Base-by-base conservation (phyloP, 2,888 invertebrate genomes). In the Acanthosepion pharaonis region DNA sequence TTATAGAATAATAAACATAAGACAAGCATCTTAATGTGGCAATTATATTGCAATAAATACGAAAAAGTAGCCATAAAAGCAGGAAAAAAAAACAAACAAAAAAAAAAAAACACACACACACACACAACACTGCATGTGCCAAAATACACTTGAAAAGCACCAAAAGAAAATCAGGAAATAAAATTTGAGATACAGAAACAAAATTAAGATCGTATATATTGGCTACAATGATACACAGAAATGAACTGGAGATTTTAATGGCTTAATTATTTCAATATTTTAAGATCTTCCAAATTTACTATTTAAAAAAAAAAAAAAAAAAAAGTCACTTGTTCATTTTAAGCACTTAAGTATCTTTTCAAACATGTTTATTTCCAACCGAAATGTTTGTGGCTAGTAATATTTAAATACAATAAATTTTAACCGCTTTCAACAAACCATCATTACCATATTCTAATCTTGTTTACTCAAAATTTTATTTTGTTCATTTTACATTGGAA, bases 61-160 rank as follows among this genome's bases (percentile, higher is more conserved):
- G n/a, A n/a, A 78, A 78, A 78, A 33, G 15, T 9, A 78, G n/a
- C 18, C n/a, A 78, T 33, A n/a, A 33, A 78, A 78, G 78, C 78
- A 78, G n/a, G n/a, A 4, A 78, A 78, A 78, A 78, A 9, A 78
- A n/a, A n/a, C n/a, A n/a, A n/a, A n/a, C n/a, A n/a, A n/a, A n/a
- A n/a, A n/a, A n/a, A n/a, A n/a, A n/a, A n/a, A n/a, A n/a, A n/a
- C n/a, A n/a, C n/a, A n/a, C 33, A 78, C 78, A 78, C 78, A 78
- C 78, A 78, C n/a, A 78, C n/a, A 78, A 78, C 78, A 78, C 33
- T 78, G 78, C 78, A n/a, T 78, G 78, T 78, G 78, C 78, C 33
- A 78, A 78, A 78, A 78, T 78, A 78, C 11, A 78, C 11, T 78
- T n/a, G 33, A 78, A 4, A 15, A 78, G n/a, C 33, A 78, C 78